Evolutionary conservation across 2,797 vertebrate genomes (phyloP).

Genomic region (Limnodromus scolopaceus): DNA sequence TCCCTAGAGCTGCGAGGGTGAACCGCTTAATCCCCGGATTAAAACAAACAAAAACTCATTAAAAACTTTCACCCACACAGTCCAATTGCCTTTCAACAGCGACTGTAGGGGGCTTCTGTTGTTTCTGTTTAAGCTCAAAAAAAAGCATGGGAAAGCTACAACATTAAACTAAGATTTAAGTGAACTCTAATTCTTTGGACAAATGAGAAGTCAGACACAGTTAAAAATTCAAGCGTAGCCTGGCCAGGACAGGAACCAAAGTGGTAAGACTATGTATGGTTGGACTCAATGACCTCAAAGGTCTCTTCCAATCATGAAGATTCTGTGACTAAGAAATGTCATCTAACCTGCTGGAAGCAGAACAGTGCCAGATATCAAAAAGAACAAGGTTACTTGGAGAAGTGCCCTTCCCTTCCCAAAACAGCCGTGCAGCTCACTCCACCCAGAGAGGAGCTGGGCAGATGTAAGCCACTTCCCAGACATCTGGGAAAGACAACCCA

Average conservation of each 20-base stretch:
- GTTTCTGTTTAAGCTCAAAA: background rate
- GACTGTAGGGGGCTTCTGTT: background rate
- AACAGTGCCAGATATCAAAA: background rate
- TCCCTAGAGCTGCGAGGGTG: background rate
- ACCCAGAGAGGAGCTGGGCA: background rate
- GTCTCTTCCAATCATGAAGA: too few relatives aligned
- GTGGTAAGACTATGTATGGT: background rate
- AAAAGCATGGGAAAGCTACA: background rate
- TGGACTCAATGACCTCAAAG: too few relatives aligned
- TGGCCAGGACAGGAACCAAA: background rate
- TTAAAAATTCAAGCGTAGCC: background rate
- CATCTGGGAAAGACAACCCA: background rate
- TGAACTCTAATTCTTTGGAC: background rate
- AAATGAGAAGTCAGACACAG: background rate
- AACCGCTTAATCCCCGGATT: background rate
- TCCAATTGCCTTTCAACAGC: background rate
- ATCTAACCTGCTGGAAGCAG: background rate
- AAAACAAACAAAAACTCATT: constrained; percentile 9
- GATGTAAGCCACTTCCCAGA: fast-evolving
- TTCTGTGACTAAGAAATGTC: background rate
- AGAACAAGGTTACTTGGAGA: background rate
- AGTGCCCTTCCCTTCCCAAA: background rate
- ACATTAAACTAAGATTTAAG: background rate
- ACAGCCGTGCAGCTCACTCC: background rate
- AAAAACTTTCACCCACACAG: background rate